Evolutionary conservation across 2,888 invertebrate genomes (phyloP), one percentile per base, ranked within the genome.

Genomic region (Andrena chrysosceles): DNA sequence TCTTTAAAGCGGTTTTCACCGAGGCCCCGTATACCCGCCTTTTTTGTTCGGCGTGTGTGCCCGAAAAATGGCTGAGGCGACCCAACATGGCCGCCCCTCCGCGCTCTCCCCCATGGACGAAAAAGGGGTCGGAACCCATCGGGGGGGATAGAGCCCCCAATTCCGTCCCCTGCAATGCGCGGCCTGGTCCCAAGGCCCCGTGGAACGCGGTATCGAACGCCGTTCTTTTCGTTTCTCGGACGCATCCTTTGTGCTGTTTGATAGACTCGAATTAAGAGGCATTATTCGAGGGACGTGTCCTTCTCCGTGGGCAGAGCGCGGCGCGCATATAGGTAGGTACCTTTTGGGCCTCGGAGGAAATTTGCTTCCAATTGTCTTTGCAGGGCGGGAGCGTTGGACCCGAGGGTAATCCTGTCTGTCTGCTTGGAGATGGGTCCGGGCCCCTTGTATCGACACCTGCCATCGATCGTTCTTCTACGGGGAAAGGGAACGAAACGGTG

Each of bases 21-120:
- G 81, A 85, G 83, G 77, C 42, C 62, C 76, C 72, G 42, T 42
- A 42, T 74, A 84, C 85, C 84, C 81, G 81, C 85, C 81, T 85
- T 90, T 88, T 89, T 90, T 88, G 87, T 84, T 52, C 80, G 73
- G 56, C 80, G 73, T 67, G 78, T 68, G 84, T 73, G 79, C 75
- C 85, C 89, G 82, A 91, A 91, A 42, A 91, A 91, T 91, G 91
- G 91, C 91, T 85, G 91, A 87, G 86, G 76, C 84, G 73, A 81
- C 67, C 82, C 87, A 89, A 84, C 85, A 90, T 91, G 91, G 89
- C 90, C 81, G 91, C 52, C 72, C 56, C 76, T 49, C 62, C 73
- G 70, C 56, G 64, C 71, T 48, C 67, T 68, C 70, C 31, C 70
- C 62, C 75, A 73, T 77, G 74, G 67, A 48, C 83, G 73, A 83